Evolutionary conservation across 30 jellyfish, hydroid and myxozoan genomes (phyloP), one percentile per base, ranked within the genome.

Genomic region (Euphysa ruthae): DNA sequence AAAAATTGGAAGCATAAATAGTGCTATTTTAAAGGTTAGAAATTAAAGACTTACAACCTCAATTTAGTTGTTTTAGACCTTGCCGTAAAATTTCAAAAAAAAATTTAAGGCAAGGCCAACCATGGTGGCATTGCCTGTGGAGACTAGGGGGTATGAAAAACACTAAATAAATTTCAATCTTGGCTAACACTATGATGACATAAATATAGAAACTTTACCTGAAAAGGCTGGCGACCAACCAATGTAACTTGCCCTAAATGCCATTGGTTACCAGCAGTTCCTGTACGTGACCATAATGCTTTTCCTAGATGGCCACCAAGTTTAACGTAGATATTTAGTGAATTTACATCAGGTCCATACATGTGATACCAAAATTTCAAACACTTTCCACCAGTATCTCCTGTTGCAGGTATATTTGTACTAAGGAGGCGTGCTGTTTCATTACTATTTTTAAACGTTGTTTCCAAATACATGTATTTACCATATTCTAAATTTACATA

Each of bases 201-300:
- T n/a, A n/a, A 21, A 0, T 8, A 16, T 6, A 28, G 32, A 7
- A 6, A 2, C 31, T 77, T 62, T 43, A 85, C 96, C 74, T 75
- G 57, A 50, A 85, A 78, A 61, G 35, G 84, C 24, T 62, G 63
- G 22, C 93, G 65, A 16, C 90, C 91, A n/a, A 50, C 28, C 32
- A 85, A 76, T n/a, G 91, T 85, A 14, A 85, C 94, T 54, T 23
- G 54, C 4, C 86, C 96, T 13, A 34, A 32, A 55, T 49, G 35
- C 96, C 96, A 85, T 43, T 38, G 19, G 31, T 85, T 69, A 8
- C 96, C 96, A 28, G 72, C 83, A 32, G 94, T 85, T 43, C 96
- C 96, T 28, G 58, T 54, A 32, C 85, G 83, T 24, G 69, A 70
- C 96, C 96, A 85, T 5, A 85, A 77, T 16, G 96, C 82, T 49